Percentiles rank a stretch among this genome's conserved stretches.
Conservation (phyloP, 2,113 vertebrate species). For the Heteronetta atricapilla region DNA sequence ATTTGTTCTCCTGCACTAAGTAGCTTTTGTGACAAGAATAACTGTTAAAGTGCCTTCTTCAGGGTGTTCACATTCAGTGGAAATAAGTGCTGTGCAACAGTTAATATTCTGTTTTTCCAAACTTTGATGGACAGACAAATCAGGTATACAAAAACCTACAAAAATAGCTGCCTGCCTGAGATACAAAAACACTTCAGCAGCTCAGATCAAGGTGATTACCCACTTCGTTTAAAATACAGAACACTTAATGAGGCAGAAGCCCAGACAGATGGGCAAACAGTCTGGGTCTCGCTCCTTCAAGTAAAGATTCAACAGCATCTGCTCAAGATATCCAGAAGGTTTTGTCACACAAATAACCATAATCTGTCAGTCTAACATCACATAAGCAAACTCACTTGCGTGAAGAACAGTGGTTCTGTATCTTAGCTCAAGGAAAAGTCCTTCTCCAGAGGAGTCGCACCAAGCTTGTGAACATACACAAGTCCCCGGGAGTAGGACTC, state of each 20-base stretch:
- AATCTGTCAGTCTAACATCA: not conserved
- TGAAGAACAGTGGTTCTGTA: not conserved
- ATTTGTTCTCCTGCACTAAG: not conserved
- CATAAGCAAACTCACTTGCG: not conserved
- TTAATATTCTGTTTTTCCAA: not conserved
- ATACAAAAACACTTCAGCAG: not conserved
- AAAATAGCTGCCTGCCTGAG: not conserved
- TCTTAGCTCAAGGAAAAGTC: not conserved
- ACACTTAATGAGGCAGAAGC: conserved; percentile 20
- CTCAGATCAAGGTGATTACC: not conserved
- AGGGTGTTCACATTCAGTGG: not conserved
- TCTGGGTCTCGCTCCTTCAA: conserved; percentile 19
- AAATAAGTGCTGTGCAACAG: not conserved
- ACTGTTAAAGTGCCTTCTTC: not conserved
- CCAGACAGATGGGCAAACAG: conserved; percentile 49
- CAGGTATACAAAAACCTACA: not conserved
- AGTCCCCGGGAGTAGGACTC: not conserved
- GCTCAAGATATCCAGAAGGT: conserved; percentile 45
- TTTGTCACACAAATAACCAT: conserved; percentile 47
- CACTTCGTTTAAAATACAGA: not conserved
- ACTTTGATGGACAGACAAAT: not conserved
- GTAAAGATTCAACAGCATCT: conserved; percentile 32
- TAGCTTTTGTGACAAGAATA: not conserved
- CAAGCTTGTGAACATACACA: not conserved
- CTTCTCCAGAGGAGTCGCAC: no score